Percentiles rank a stretch among this genome's conserved stretches.
These are phyloP conservation scores for Coregonus sp. DNA, from an alignment of 2,797 vertebrate species.

Conservation along the genomic window DNA sequence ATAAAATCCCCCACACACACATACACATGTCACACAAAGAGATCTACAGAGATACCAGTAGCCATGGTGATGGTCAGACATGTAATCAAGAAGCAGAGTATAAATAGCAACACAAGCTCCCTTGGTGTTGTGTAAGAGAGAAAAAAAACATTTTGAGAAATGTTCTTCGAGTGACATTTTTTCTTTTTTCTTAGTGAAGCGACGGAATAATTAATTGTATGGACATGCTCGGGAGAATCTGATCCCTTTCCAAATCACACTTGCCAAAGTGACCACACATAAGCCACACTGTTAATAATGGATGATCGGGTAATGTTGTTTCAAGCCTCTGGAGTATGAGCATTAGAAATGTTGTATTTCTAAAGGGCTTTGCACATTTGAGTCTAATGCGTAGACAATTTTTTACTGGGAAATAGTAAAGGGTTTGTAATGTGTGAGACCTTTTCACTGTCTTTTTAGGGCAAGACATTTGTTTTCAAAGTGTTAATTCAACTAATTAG, in stretches of 20 bases:
- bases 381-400: conserved; percentile 37
- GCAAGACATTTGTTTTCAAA: neutral
- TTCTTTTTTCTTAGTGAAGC: conserved; percentile 32
- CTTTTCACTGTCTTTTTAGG: neutral
- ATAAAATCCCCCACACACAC: neutral
- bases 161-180: conserved; percentile 24
- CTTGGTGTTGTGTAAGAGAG: conserved; percentile 21
- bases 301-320: conserved; percentile 46
- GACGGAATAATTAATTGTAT: conserved; percentile 51
- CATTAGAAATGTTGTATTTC: conserved; percentile 45
- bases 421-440: conserved; percentile 23
- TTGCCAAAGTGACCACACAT: conserved; percentile 53
- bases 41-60: conserved; percentile 55
- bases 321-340: conserved; percentile 39
- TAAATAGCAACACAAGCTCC: conserved; percentile 41
- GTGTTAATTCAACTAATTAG: neutral
- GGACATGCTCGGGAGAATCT: conserved; percentile 44
- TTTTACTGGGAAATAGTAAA: conserved; percentile 38
- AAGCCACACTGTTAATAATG: conserved; percentile 44
- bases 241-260: conserved; percentile 43
- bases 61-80: conserved; percentile 57
- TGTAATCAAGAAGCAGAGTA: conserved; percentile 50
- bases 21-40: conserved; percentile 1
- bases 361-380: conserved; percentile 36
- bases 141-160: conserved; percentile 2